Evolutionary conservation across 2,888 invertebrate genomes (phyloP).

Genomic region (Tiphia femorata): DNA sequence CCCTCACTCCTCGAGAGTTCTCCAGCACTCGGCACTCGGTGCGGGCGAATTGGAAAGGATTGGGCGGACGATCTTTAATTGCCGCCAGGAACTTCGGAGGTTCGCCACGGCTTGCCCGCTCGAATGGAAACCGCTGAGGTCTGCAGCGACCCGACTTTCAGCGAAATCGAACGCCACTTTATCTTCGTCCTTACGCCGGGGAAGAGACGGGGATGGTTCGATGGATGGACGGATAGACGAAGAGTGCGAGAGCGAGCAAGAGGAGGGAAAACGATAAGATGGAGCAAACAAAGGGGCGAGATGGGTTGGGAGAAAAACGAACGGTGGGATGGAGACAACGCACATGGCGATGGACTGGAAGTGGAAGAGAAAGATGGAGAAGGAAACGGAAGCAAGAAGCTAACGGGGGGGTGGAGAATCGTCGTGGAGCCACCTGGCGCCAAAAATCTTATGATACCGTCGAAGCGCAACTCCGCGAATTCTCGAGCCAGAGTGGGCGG

Average conservation of each 20-base stretch:
- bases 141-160: background rate
- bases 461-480: too few relatives aligned
- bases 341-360: background rate
- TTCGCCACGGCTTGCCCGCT: background rate
- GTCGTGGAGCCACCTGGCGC: too few relatives aligned
- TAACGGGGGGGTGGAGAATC: background rate
- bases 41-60: background rate
- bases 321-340: background rate
- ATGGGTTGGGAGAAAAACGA: background rate
- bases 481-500: too few relatives aligned
- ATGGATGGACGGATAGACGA: background rate
- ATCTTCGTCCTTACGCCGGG: conserved; percentile 3
- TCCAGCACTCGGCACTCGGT: too few relatives aligned
- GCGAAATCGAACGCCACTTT: conserved; percentile 6
- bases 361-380: background rate
- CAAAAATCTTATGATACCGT: too few relatives aligned
- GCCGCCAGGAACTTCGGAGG: background rate
- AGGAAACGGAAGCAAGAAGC: background rate
- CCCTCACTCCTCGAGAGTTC: background rate
- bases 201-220: background rate
- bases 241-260: background rate
- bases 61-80: conserved; percentile 3
- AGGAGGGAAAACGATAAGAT: too few relatives aligned
- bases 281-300: too few relatives aligned
- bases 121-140: conserved; percentile 1